Evolutionary conservation across 2,888 invertebrate species (phyloP), one percentile per base, ranked within the genome.

Genomic region (Nemotelus nigrinus): DNA sequence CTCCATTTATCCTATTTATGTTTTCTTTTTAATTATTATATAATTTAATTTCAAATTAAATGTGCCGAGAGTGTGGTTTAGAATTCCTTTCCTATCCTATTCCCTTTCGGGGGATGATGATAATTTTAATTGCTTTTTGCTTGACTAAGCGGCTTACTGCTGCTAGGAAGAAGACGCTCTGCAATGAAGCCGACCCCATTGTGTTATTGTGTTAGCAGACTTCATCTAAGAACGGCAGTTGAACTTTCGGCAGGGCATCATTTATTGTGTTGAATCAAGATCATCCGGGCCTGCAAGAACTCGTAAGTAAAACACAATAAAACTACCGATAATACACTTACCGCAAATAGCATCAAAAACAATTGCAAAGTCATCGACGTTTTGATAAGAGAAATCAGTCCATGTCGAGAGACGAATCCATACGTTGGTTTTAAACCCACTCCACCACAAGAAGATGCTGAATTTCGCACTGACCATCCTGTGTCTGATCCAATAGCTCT

Each of bases 361-460:
- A 55, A 88, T 83, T 3, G 91, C 89, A 80, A 93, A 92, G 87
- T 98, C 98, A 81, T 94, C 93, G 2, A 98, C 92, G 77, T 89
- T 92, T 83, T 94, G 90, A 97, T 97, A 80, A 99, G 88, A 0
- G 99, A 98, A 84, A 99, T 96, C 1, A 99, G 89, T 0, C 99
- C 99, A 85, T 95, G 91, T 55, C 99, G 90, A 0, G 99, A 99
- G 0, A 99, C 90, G 41, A 94, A 88, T 0, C 99, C 99, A 85
- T 99, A 99, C 0, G 96, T 96, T 2, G 99, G 98, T 88, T 99
- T 99, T 4, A 98, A 88, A 0, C 99, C 99, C 4, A 98, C 92
- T 55, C 99, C 89, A 4, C 99, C 99, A 88, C 98, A 97, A 84
- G 96, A 93, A 0, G 98, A 93, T 0, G 99, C 98, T 25, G 99